Evolutionary conservation across 2,113 vertebrate genomes (phyloP), one percentile per base, ranked within the genome.

Genomic region (Eurypyga helias): DNA sequence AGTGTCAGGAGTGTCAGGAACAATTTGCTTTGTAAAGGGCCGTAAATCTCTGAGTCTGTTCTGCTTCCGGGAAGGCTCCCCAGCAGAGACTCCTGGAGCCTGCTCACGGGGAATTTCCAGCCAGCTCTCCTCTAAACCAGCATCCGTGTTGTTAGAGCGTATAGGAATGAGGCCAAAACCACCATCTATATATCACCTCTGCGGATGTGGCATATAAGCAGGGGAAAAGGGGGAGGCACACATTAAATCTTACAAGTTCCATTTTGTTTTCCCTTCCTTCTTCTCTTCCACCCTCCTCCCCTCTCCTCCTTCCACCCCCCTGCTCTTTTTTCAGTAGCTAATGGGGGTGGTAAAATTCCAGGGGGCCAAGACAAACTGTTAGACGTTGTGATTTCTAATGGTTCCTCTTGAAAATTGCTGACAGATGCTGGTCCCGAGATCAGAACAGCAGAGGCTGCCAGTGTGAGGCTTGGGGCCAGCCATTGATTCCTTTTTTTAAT

Each of bases 351-450:
- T 95, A 94, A 82, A 96, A 93, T 90, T 78, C 71, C 61, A 97
- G 38, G 75, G 77, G 96, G 91, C 98, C 98, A 98, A 98, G 96
- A 98, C 91, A 98, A 98, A 98, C 97, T 97, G 95, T 91, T 96
- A 97, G 97, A 83, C 45, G 43, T 91, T 96, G 92, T 95, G 96
- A 97, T 97, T 97, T 96, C 96, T 97, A 97, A 83, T 94, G 96
- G 96, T 97, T 96, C 92, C 90, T 98, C 84, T 61, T 86, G 70
- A 70, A 97, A 98, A 98, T 93, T 95, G 98, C 92, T 98, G 98
- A 98, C 97, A 98, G 97, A 98, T 97, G 96, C 97, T 98, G 97
- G 89, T 98, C 96, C 92, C 78, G 90, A 95, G 89, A 95, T 96
- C n/a, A 80, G 97, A 94, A 96, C 45, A 52, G 93, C 51, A 89